These are phyloP conservation scores for Automeris io DNA, from an alignment of 2,888 invertebrate genomes.

Conservation along the genomic window DNA sequence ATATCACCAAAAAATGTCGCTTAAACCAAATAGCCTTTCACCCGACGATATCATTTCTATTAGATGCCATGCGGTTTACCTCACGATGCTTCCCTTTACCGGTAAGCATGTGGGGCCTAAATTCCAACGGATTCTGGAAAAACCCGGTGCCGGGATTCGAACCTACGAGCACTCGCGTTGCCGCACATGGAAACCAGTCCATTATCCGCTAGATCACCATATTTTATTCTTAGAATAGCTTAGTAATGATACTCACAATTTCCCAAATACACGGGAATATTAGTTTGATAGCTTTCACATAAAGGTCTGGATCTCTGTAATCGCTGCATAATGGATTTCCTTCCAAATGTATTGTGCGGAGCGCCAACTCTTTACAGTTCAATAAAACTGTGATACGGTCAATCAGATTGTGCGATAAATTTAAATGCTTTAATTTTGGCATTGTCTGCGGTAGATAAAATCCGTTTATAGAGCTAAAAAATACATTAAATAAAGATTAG, in stretches of 20 bases:
- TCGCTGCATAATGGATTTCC: constrained; percentile 84
- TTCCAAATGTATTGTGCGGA: constrained; percentile 77
- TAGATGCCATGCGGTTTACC: too few relatives aligned
- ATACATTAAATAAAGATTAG: not conserved
- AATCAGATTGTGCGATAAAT: constrained; percentile 48
- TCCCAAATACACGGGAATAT: constrained; percentile 70
- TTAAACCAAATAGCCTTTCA: too few relatives aligned
- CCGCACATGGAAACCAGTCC: too few relatives aligned
- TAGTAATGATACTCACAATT: constrained; percentile 57
- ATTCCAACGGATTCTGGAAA: too few relatives aligned
- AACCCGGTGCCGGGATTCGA: too few relatives aligned
- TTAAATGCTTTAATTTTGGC: constrained; percentile 38
- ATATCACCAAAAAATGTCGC: too few relatives aligned
- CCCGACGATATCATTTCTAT: too few relatives aligned
- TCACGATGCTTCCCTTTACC: too few relatives aligned
- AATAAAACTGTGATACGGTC: constrained; percentile 34
- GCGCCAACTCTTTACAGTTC: constrained; percentile 40
- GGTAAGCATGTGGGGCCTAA: too few relatives aligned
- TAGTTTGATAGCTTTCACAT: constrained; percentile 72
- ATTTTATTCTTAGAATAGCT: not conserved
- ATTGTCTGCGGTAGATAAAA: constrained; percentile 34
- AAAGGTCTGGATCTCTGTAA: constrained; percentile 76
- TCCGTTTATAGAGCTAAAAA: constrained; percentile 42
- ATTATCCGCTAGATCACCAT: too few relatives aligned
- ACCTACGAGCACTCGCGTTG: too few relatives aligned